Evolutionary conservation across 2,888 invertebrate genomes (phyloP), one percentile per base, ranked within the genome.

Genomic region (Crepidodera aurea): DNA sequence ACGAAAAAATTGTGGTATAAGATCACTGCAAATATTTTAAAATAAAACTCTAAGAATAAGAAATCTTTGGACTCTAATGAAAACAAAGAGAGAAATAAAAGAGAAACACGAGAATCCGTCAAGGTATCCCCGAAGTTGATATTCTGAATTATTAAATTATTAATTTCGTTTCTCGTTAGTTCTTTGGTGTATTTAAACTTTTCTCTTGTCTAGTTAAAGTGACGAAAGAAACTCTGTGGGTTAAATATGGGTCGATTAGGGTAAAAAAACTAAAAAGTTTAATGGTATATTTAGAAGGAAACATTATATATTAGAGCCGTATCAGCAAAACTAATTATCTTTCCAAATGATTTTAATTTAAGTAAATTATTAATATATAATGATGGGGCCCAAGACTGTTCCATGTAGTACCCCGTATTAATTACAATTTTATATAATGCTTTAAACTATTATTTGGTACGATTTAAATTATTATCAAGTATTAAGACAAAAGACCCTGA

Each of bases 121-220:
- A 54, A 29, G 60, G 60, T 54, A 61, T 57, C 53, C 37, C 54
- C 48, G 53, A 60, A 64, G 67, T 68, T 68, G 65, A 68, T 66
- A 62, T 64, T 60, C 50, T 65, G 60, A 65, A 68, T 68, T 63
- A 68, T 68, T 64, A 66, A 68, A 68, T 66, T 66, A 64, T 34
- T 61, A 62, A 65, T 67, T 67, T 60, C 60, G 57, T 59, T 62
- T 59, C 48, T 56, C 55, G 63, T 55, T 55, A 46, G 40, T 34
- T 46, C 55, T 55, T 25, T 19, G 42, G 42, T 55, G 32, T 44
- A 12, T 44, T 27, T 53, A 53, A 53, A 50, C 16, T 32, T 16
- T 50, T 50, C 32, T 18, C 18, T 50, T 50, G 13, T 44, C 25
- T 44, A 12, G 19, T 19, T 44, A 44, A 44, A 34, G 34, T 13